Evolutionary conservation across 2,888 invertebrate genomes (phyloP).

Genomic region (Leptothorax acervorum): DNA sequence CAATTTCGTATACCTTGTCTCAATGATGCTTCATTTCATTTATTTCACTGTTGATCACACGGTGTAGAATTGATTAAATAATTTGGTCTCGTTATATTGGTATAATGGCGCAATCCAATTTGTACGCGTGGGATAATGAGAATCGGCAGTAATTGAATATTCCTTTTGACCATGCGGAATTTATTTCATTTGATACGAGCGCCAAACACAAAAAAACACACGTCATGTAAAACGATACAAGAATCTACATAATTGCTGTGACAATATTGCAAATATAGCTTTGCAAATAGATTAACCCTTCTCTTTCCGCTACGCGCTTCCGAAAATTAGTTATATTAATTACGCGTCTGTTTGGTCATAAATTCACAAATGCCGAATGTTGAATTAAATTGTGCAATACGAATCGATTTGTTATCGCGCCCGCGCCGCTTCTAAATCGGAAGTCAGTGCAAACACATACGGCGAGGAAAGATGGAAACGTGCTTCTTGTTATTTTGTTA

Average conservation of each 20-base stretch:
- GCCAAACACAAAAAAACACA: constrained; percentile 24
- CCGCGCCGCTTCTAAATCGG: not conserved
- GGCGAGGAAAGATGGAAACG: not conserved
- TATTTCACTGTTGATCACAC: not conserved
- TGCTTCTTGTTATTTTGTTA: constrained; percentile 21
- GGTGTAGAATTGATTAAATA: constrained; percentile 18
- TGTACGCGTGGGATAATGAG: constrained; percentile 32
- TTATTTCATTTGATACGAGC: constrained; percentile 36
- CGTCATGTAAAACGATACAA: constrained; percentile 28
- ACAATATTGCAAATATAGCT: constrained; percentile 45
- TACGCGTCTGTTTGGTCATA: constrained; percentile 4
- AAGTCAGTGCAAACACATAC: not conserved
- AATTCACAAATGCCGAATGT: constrained; percentile 22
- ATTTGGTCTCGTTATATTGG: constrained; percentile 10
- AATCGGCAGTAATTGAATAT: constrained; percentile 34
- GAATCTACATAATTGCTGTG: constrained; percentile 44
- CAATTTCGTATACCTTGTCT: not conserved
- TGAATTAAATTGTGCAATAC: constrained; percentile 33
- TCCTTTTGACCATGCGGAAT: constrained; percentile 48
- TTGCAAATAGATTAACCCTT: constrained; percentile 43
- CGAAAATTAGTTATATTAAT: constrained; percentile 45
- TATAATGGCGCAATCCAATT: constrained; percentile 17
- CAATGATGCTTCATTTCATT: not conserved
- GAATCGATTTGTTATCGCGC: constrained; percentile 23
- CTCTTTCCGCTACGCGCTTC: not conserved